Conservation (phyloP, 2,888 invertebrate species). For the Brenthis hecate region DNA sequence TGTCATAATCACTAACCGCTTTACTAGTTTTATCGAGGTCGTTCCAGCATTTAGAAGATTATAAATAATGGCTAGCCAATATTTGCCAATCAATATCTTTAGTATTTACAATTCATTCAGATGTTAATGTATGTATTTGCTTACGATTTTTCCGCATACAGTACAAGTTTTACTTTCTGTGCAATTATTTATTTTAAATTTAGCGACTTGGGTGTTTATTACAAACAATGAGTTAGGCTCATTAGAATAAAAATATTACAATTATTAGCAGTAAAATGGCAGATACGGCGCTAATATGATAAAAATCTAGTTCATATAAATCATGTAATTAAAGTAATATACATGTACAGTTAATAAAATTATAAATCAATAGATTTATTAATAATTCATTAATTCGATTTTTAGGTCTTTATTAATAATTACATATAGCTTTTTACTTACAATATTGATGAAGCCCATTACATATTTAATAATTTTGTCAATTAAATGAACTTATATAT, state of each 20-base stretch:
- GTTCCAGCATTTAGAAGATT: slow-evolving; percentile 36
- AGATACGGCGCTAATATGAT: too few species aligned
- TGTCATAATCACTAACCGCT: slow-evolving; percentile 37
- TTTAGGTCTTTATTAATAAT: too few species aligned
- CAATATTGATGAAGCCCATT: too few species aligned
- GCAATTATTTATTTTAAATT: slow-evolving; percentile 15
- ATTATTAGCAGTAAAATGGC: too few species aligned
- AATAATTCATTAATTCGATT: too few species aligned
- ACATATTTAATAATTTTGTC: not conserved
- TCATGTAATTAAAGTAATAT: too few species aligned
- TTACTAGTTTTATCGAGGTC: slow-evolving; percentile 39
- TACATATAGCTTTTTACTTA: too few species aligned
- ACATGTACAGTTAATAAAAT: too few species aligned
- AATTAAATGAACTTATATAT: not conserved
- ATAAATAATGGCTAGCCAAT: slow-evolving; percentile 33
- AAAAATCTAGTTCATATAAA: too few species aligned
- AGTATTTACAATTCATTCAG: slow-evolving; percentile 37
- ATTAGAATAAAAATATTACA: too few species aligned
- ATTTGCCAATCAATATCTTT: slow-evolving; percentile 36
- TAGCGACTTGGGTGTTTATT: slow-evolving; percentile 8
- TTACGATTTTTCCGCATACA: slow-evolving; percentile 14
- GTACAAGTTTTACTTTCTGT: slow-evolving; percentile 7
- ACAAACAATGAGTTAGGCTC: not conserved
- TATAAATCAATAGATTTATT: too few species aligned
- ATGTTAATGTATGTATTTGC: slow-evolving; percentile 31